A percentile compares a stretch with the other conserved stretches of the same genome.
Conservation (phyloP, 2,888 invertebrate species). For the Rhamnusium bicolor region DNA sequence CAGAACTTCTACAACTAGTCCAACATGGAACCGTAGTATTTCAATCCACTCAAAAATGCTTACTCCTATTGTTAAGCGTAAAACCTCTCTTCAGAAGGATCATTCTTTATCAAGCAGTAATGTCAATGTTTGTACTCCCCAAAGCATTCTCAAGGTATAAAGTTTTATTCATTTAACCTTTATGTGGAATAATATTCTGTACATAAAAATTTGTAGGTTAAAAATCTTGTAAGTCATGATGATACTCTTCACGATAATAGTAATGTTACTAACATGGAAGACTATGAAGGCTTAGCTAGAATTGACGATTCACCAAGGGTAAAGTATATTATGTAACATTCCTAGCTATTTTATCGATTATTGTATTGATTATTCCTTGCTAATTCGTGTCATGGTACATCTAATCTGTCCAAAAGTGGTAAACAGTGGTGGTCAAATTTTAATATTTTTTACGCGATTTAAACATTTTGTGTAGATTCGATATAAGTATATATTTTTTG, state of each 20-base stretch:
- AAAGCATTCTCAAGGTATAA: conserved; percentile 78
- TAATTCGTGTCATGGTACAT: too few species aligned
- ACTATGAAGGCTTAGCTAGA: not conserved
- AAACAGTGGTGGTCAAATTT: too few species aligned
- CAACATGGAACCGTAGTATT: conserved; percentile 18
- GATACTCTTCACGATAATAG: conserved; percentile 1
- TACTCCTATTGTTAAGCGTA: conserved; percentile 74
- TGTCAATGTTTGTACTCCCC: conserved; percentile 73
- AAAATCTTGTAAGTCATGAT: conserved; percentile 24
- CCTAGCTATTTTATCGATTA: not conserved
- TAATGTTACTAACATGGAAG: conserved; percentile 7
- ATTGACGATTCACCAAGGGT: conserved; percentile 15
- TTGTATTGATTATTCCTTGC: too few species aligned
- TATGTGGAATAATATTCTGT: conserved; percentile 1
- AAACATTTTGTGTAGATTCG: too few species aligned
- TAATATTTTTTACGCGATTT: too few species aligned
- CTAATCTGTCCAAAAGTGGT: too few species aligned
- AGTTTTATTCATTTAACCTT: not conserved
- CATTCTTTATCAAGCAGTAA: conserved; percentile 3
- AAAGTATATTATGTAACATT: not conserved
- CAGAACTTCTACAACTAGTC: conserved; percentile 43
- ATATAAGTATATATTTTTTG: too few species aligned
- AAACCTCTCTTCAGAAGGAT: conserved; percentile 57
- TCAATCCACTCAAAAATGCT: conserved; percentile 67
- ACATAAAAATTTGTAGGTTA: conserved; percentile 22